A percentile compares a stretch with the other conserved stretches of the same genome.
phyloP scores from a whole-genome alignment of 2,888 invertebrate genomes.

The Acronicta alni region DNA sequence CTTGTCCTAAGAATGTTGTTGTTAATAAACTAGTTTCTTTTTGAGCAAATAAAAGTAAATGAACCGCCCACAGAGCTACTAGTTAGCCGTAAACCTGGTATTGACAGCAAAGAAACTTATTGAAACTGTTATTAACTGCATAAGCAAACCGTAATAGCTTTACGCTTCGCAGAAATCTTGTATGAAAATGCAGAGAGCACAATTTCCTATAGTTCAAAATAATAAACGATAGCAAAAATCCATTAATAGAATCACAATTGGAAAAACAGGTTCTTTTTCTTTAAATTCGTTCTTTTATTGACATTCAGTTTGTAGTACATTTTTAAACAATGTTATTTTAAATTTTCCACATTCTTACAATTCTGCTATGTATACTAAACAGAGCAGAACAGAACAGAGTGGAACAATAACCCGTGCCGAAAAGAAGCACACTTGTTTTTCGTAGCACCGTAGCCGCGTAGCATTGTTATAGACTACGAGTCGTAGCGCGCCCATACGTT shows the following conservation, averaged over 20 bases:
- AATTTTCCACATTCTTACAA: constrained; percentile 25
- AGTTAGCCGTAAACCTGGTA: constrained; percentile 32
- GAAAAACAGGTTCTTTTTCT: too few species aligned
- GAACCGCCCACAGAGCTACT: constrained; percentile 19
- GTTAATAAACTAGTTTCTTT: background rate
- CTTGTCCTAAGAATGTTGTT: background rate
- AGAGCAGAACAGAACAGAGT: constrained; percentile 31
- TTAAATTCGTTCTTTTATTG: background rate
- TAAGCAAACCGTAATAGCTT: constrained; percentile 1
- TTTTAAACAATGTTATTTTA: constrained; percentile 8
- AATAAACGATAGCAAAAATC: too few species aligned
- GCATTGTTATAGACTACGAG: constrained; percentile 58
- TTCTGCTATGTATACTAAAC: constrained; percentile 21
- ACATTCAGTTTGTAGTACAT: background rate
- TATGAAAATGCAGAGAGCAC: background rate
- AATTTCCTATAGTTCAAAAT: too few species aligned
- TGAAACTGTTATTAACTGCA: constrained; percentile 15
- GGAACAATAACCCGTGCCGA: constrained; percentile 51
- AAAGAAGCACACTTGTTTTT: constrained; percentile 59
- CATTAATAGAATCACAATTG: too few species aligned
- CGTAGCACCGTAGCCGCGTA: constrained; percentile 62
- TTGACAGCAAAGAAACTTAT: constrained; percentile 41
- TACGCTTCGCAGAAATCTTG: background rate
- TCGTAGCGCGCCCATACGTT: constrained; percentile 52
- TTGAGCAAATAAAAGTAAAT: constrained; percentile 16